Evolutionary conservation across 1,140 invertebrate genomes (phyloP).

Genomic region (Leptonema lineaticorne): DNA sequence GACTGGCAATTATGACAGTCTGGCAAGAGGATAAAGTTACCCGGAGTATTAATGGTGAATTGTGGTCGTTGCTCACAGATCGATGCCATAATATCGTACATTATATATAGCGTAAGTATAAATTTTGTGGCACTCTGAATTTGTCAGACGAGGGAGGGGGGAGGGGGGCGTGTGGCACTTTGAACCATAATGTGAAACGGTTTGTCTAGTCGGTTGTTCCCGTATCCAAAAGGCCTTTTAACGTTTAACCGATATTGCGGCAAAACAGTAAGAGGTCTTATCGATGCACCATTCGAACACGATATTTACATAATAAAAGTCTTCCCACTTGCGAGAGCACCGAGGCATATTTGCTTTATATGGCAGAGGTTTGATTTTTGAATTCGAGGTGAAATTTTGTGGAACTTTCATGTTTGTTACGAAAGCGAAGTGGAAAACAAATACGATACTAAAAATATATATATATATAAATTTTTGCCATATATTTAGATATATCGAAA

Average conservation of each 20-base stretch:
- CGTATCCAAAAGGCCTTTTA: too few relatives aligned
- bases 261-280: not conserved
- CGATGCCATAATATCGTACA: not conserved
- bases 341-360: too few relatives aligned
- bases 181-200: not conserved
- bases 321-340: not conserved
- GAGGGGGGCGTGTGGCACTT: too few relatives aligned
- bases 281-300: not conserved
- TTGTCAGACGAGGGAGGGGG: slow-evolving; percentile 15
- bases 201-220: too few relatives aligned
- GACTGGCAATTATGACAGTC: not conserved
- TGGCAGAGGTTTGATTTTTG: too few relatives aligned
- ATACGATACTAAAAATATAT: too few relatives aligned
- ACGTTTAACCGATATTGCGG: not conserved
- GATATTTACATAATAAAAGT: not conserved
- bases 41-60: not conserved
- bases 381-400: too few relatives aligned
- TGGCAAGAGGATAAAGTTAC: not conserved
- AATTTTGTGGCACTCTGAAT: not conserved
- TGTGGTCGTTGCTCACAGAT: not conserved
- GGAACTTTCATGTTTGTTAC: too few relatives aligned
- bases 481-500: too few relatives aligned
- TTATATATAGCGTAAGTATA: too few relatives aligned
- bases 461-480: too few relatives aligned
- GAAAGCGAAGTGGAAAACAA: too few relatives aligned